Base-by-base conservation (phyloP, 2,797 vertebrate genomes). In the Esox masquinongy region DNA sequence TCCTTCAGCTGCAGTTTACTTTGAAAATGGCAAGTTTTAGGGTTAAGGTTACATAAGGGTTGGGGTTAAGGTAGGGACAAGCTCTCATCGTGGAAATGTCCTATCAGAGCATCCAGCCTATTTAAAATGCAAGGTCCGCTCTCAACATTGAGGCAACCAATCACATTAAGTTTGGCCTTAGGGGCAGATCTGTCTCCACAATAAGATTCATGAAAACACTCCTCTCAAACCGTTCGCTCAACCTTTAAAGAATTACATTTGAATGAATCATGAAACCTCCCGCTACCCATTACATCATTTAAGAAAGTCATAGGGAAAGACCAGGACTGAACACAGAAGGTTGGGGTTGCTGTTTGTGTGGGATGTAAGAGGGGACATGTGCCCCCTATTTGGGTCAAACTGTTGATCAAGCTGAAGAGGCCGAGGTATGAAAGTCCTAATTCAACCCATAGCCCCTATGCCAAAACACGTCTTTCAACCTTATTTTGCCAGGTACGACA, bases 201-300 rank as follows among this genome's bases (percentile, higher is more conserved):
- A 39, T 39, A 39, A 39, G 36, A 39, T 39, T 39, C 36, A 39
- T 39, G 2, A 39, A 39, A 39, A 39, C 36, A 8, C 36, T 39
- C 36, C 36, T 39, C 36, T 39, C 36, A 39, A 39, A 8, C 36
- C 4, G 36, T 19, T 56, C 5, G 22, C 63, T 24, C 36, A 36
- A 77, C 36, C 61, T 70, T n/a, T 75, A 36, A 64, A 53, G 63
- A 50, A 17, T 51, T 63, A 63, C 78, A 64, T 64, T 31, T 29
- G 39, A 70, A 50, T 53, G 24, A 70, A 29, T 53, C 47, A 24
- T 5, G 47, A 29, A 29, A 26, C 15, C 24, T 47, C 68, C 29
- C 31, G 15, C 49, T n/a, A 69, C 39, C 14, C 15, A 47, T 70
- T 47, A 69, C 19, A 9, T 43, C 11, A 47, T 47, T 43, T 49